These are phyloP conservation scores for Tadarida brasiliensis DNA, from an alignment of 2,797 vertebrate species.

Conservation along the genomic window DNA sequence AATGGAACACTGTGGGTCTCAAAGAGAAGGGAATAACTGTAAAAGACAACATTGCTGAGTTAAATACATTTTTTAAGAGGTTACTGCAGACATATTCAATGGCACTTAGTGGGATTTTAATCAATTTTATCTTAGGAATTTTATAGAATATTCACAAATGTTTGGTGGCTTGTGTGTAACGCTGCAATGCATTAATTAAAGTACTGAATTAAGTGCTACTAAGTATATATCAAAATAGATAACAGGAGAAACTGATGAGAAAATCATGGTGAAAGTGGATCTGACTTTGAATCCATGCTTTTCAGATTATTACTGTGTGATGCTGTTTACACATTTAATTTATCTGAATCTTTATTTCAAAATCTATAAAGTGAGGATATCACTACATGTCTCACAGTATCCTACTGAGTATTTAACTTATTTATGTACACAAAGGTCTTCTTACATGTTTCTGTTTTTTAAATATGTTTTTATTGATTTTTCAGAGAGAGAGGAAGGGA, in stretches of 20 bases:
- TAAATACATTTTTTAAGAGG: not conserved
- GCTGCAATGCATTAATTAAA: not conserved
- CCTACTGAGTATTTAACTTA: not conserved
- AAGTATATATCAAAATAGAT: not conserved
- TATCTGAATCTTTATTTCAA: not conserved
- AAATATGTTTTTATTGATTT: too few species aligned
- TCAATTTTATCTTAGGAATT: not conserved
- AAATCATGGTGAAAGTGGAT: not conserved
- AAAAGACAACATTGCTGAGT: not conserved
- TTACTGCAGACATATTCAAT: not conserved
- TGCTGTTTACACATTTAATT: not conserved
- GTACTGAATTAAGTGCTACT: not conserved
- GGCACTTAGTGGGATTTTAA: not conserved
- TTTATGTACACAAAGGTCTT: not conserved
- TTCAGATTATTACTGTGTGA: not conserved
- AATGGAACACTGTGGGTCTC: rapidly evolving
- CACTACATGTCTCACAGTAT: not conserved
- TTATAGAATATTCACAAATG: not conserved
- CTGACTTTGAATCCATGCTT: not conserved
- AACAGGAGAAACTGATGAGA: not conserved
- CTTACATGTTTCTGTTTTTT: not conserved
- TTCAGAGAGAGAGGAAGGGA: too few species aligned
- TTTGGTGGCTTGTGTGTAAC: not conserved
- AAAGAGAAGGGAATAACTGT: not conserved
- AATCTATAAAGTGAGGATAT: not conserved